These are phyloP conservation scores for Cyrtodaria siliqua DNA, from an alignment of 2,888 invertebrate genomes.

Conservation along the genomic window DNA sequence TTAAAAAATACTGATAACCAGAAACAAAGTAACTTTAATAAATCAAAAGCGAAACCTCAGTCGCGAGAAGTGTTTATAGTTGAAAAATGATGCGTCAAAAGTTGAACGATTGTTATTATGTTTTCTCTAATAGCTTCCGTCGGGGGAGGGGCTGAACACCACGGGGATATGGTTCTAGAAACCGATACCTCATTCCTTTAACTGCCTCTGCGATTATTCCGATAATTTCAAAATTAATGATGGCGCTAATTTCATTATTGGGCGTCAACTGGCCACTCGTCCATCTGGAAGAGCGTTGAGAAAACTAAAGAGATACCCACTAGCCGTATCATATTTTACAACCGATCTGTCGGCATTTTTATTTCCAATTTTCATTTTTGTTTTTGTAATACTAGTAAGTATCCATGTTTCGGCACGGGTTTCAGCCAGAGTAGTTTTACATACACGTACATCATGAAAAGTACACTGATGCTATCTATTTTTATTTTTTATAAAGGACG, in stretches of 20 bases:
- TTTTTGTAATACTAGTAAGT: too few species aligned
- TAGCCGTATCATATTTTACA: slow-evolving; percentile 34
- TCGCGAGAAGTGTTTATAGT: too few species aligned
- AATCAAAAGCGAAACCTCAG: too few species aligned
- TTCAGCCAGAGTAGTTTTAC: too few species aligned
- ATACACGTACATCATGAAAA: too few species aligned
- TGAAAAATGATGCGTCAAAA: slow-evolving; percentile 26
- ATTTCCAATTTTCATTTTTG: too few species aligned
- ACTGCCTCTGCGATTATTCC: not conserved
- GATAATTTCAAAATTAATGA: too few species aligned
- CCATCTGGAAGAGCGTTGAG: slow-evolving; percentile 46
- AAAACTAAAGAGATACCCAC: slow-evolving; percentile 33
- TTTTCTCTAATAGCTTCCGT: not conserved
- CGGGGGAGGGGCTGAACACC: not conserved
- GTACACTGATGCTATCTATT: too few species aligned
- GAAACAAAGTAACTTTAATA: too few species aligned
- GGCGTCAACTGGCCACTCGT: slow-evolving; percentile 31
- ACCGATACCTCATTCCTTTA: slow-evolving; percentile 19
- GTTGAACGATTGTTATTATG: slow-evolving; percentile 10
- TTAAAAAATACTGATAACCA: too few species aligned
- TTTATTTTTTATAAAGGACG: too few species aligned
- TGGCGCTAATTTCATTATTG: slow-evolving; percentile 41
- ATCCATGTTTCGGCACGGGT: too few species aligned
- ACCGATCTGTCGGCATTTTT: slow-evolving; percentile 29
- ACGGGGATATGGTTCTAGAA: not conserved